Conservation (phyloP, 2,888 invertebrate species). For the Acrobasis consociella region DNA sequence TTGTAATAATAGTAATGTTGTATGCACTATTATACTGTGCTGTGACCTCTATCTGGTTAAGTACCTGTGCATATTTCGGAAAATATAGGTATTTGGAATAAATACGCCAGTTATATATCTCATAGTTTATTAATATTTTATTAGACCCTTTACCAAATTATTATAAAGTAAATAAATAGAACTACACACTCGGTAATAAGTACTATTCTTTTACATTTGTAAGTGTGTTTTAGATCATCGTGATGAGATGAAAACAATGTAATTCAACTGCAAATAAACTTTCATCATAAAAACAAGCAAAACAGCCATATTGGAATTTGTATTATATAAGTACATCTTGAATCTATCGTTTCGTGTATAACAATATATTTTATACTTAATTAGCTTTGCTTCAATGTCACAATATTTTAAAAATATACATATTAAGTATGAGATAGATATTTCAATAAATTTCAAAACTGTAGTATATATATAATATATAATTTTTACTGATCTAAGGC, state of each 20-base stretch:
- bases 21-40: too few species aligned
- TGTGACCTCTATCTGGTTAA: too few species aligned
- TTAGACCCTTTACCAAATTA: slow-evolving; percentile 83
- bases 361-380: slow-evolving; percentile 12
- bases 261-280: slow-evolving; percentile 73
- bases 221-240: slow-evolving; percentile 58
- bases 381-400: slow-evolving; percentile 40
- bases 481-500: slow-evolving; percentile 75
- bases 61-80: too few species aligned
- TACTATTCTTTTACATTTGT: slow-evolving; percentile 70
- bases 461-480: slow-evolving; percentile 32
- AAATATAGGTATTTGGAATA: slow-evolving; percentile 26
- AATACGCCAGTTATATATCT: slow-evolving; percentile 54
- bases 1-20: too few species aligned
- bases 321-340: slow-evolving; percentile 49
- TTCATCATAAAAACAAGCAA: slow-evolving; percentile 70
- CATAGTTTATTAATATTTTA: slow-evolving; percentile 81
- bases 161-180: slow-evolving; percentile 81
- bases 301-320: slow-evolving; percentile 70
- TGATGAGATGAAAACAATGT: slow-evolving; percentile 57
- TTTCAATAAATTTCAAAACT: slow-evolving; percentile 52
- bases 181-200: slow-evolving; percentile 78
- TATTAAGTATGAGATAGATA: slow-evolving; percentile 50
- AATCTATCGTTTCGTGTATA: slow-evolving; percentile 29
- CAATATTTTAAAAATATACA: slow-evolving; percentile 59